Evolutionary conservation across 2,888 invertebrate species (phyloP).

Genomic region (Protophormia terraenovae): DNA sequence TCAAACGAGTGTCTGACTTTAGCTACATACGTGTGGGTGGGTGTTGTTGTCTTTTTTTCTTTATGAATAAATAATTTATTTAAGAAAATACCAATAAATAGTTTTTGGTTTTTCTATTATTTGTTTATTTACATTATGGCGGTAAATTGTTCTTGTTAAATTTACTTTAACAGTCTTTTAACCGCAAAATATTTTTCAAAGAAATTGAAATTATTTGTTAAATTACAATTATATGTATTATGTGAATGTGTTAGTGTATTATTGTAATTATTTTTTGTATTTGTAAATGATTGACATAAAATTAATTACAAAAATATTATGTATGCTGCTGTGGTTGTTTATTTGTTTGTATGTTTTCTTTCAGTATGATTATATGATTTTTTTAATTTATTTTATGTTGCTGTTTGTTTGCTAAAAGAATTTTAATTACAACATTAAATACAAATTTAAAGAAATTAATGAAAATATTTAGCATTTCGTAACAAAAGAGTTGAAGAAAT

Average conservation of each 20-base stretch:
- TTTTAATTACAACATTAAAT: constrained; percentile 33
- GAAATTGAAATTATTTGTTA: too few species aligned
- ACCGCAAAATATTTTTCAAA: constrained; percentile 37
- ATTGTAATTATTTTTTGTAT: constrained; percentile 1
- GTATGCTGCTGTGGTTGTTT: constrained; percentile 30
- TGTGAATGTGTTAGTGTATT: background rate
- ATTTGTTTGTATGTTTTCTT: background rate
- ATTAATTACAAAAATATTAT: constrained; percentile 55
- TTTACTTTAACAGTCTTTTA: constrained; percentile 7
- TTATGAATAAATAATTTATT: constrained; percentile 14
- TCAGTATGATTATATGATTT: background rate
- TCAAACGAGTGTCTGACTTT: background rate
- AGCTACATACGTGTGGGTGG: background rate
- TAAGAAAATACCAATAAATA: background rate
- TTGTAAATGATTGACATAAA: constrained; percentile 53
- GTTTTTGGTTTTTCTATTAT: background rate
- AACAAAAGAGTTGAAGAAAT: background rate
- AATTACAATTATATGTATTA: too few species aligned
- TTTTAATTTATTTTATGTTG: background rate
- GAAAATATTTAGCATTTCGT: background rate
- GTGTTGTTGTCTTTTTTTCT: constrained; percentile 6
- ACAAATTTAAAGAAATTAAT: background rate
- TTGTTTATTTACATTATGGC: constrained; percentile 10
- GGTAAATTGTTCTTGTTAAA: constrained; percentile 23
- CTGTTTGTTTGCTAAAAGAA: background rate